Percentiles rank a stretch among this genome's conserved stretches.
Evolutionary conservation across 2,888 invertebrate genomes (phyloP).

Genomic region (Taphrorychus bicolor): DNA sequence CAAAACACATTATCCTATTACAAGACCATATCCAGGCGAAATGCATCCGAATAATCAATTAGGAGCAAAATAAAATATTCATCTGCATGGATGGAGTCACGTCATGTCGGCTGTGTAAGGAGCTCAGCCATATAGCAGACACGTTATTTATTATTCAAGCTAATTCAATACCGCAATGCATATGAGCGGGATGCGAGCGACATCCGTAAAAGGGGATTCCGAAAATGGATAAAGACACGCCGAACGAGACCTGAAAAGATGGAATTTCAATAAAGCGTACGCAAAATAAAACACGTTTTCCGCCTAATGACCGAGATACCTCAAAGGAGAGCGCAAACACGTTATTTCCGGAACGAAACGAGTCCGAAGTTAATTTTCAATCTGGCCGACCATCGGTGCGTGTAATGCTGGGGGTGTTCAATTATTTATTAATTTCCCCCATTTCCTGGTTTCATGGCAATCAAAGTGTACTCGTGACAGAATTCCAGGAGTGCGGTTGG

Average conservation of each 20-base stretch:
- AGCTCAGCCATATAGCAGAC: not conserved
- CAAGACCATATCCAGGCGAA: not conserved
- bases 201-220: not conserved
- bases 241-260: not conserved
- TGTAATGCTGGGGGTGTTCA: conserved; percentile 49
- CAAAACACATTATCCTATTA: not conserved
- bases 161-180: not conserved
- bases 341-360: conserved; percentile 18
- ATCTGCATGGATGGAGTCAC: not conserved
- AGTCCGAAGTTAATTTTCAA: conserved; percentile 50
- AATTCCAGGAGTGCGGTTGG: conserved; percentile 11
- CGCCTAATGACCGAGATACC: conserved; percentile 6
- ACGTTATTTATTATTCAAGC: not conserved
- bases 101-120: not conserved
- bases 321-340: conserved; percentile 14
- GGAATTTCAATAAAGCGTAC: no score
- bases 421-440: conserved; percentile 54
- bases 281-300: not conserved
- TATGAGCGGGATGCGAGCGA: not conserved
- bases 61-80: not conserved
- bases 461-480: conserved; percentile 2
- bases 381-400: conserved; percentile 50
- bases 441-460: conserved; percentile 38
- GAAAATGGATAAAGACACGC: not conserved
- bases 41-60: not conserved